phyloP scores from a whole-genome alignment of 2,797 vertebrate genomes.

The Botia almorhae region DNA sequence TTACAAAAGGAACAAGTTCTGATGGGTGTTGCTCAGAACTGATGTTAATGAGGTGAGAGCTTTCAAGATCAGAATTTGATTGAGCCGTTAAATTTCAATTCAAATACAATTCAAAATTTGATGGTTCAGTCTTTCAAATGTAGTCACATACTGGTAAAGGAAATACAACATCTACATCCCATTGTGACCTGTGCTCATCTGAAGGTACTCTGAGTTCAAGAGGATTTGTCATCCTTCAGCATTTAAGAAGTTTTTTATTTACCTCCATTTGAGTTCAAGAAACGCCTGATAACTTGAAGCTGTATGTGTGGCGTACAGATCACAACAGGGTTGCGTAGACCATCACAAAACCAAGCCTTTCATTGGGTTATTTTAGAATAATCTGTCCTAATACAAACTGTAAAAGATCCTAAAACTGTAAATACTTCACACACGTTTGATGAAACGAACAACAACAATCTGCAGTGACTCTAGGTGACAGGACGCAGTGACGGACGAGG shows the following conservation, averaged over 20 bases:
- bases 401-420: conserved; percentile 18
- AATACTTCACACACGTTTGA: conserved; percentile 4
- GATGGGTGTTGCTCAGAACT: background rate
- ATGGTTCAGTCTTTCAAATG: background rate
- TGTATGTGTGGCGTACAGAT: conserved; percentile 23
- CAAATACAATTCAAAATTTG: background rate
- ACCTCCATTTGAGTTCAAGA: background rate
- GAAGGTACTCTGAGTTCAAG: conserved; percentile 30
- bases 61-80: background rate
- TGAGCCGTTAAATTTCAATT: background rate
- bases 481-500: background rate
- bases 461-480: background rate
- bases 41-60: background rate
- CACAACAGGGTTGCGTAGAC: conserved; percentile 7
- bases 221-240: background rate
- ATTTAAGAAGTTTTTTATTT: background rate
- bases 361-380: conserved; percentile 4
- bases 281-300: background rate
- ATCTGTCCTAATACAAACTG: background rate
- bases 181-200: background rate
- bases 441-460: background rate
- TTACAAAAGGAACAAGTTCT: background rate
- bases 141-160: conserved; percentile 2
- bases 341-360: background rate
- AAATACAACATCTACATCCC: conserved; percentile 4